Conservation (phyloP, 2,888 invertebrate species). For the Cephus spinipes region DNA sequence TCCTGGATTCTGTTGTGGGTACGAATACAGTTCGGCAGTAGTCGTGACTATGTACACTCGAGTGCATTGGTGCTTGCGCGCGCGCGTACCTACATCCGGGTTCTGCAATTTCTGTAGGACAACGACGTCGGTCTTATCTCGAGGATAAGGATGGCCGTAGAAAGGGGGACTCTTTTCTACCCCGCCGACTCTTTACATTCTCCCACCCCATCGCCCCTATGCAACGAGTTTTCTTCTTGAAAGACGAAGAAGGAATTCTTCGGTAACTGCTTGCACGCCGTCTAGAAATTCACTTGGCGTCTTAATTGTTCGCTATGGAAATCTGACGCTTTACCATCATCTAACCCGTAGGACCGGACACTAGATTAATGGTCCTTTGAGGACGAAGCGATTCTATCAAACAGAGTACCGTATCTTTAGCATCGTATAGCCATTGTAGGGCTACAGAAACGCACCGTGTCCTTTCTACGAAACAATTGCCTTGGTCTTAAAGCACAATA, state of each 20-base stretch:
- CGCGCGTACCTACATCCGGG: slow-evolving; percentile 27
- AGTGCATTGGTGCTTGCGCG: neutral
- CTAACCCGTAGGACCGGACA: neutral
- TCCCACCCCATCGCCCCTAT: neutral
- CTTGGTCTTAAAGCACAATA: neutral
- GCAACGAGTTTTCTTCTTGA: neutral
- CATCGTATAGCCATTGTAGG: neutral
- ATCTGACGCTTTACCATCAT: neutral
- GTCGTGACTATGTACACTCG: neutral
- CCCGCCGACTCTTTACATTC: neutral
- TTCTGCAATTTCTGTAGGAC: slow-evolving; percentile 32
- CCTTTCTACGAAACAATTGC: neutral
- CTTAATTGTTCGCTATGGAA: neutral
- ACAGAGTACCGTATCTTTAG: neutral
- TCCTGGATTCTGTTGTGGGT: neutral
- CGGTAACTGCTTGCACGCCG: neutral
- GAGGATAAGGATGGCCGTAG: slow-evolving; percentile 31
- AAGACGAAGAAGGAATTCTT: neutral
- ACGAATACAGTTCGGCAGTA: neutral
- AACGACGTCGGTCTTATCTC: slow-evolving; percentile 36
- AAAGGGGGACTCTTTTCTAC: neutral
- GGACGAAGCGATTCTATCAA: neutral
- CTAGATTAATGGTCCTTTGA: neutral
- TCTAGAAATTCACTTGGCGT: neutral
- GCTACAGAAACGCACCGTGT: neutral